Evolutionary conservation across 2,888 invertebrate species (phyloP).

Genomic region (Diaphora mendica): DNA sequence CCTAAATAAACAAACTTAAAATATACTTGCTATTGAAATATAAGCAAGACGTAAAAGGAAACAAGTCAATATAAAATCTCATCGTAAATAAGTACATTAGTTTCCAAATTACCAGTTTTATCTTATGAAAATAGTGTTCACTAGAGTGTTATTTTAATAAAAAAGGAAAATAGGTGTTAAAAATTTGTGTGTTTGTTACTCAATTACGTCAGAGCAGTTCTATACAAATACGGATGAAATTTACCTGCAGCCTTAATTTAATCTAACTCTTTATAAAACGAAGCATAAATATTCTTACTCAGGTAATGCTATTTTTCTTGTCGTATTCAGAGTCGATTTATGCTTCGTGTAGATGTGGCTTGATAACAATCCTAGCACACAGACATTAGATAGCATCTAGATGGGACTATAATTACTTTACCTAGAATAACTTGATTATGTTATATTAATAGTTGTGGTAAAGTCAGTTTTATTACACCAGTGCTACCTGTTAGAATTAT

Average conservation of each 20-base stretch:
- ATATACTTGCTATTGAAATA: too few species aligned
- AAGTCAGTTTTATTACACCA: constrained; percentile 24
- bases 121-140: too few species aligned
- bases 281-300: neutral
- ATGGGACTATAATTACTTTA: constrained; percentile 48
- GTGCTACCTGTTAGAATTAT: constrained; percentile 9
- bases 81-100: too few species aligned
- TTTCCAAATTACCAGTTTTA: too few species aligned
- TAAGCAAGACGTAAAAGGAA: too few species aligned
- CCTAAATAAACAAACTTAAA: too few species aligned
- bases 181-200: too few species aligned
- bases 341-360: neutral
- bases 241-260: too few species aligned
- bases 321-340: neutral
- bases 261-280: neutral
- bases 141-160: too few species aligned
- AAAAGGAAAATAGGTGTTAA: too few species aligned
- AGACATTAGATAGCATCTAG: constrained; percentile 46
- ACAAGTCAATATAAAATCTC: too few species aligned
- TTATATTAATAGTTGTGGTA: constrained; percentile 34
- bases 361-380: constrained; percentile 16
- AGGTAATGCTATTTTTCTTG: neutral
- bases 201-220: neutral
- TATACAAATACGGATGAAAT: too few species aligned
- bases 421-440: constrained; percentile 41